Evolutionary conservation across 1,140 invertebrate species (phyloP).

Genomic region (Cydia splendana): DNA sequence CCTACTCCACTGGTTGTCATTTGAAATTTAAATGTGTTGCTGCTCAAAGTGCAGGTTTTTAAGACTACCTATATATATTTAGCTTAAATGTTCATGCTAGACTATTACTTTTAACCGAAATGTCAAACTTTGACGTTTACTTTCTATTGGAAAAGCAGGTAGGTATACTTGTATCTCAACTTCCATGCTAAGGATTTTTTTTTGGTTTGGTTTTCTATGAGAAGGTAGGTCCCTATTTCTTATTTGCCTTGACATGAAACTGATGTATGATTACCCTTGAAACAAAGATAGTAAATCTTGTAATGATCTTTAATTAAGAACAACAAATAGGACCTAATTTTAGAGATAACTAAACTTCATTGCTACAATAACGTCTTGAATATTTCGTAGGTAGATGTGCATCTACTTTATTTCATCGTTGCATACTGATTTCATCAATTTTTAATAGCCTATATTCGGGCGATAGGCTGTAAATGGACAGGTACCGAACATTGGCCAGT

Average conservation of each 20-base stretch:
- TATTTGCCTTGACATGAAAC: slow-evolving; percentile 16
- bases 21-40: slow-evolving; percentile 37
- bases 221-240: neutral
- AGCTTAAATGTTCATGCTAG: neutral
- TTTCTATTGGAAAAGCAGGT: too few species aligned
- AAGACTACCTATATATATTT: neutral
- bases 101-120: too few species aligned
- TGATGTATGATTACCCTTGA: neutral
- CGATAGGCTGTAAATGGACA: neutral
- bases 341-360: slow-evolving; percentile 15
- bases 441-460: slow-evolving; percentile 21
- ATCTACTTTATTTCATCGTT: neutral
- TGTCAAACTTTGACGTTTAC: too few species aligned
- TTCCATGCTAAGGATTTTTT: neutral
- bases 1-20: slow-evolving; percentile 32
- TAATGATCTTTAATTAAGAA: neutral
- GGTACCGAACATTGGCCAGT: slow-evolving; percentile 35
- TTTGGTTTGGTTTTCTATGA: neutral
- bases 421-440: neutral
- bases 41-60: slow-evolving; percentile 17
- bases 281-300: neutral
- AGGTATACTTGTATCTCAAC: too few species aligned
- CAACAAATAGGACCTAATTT: slow-evolving; percentile 22
- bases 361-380: neutral
- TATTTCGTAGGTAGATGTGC: neutral